Evolutionary conservation across 2,113 vertebrate species (phyloP), one percentile per base, ranked within the genome.

Genomic region (Triplophysa siluroides): DNA sequence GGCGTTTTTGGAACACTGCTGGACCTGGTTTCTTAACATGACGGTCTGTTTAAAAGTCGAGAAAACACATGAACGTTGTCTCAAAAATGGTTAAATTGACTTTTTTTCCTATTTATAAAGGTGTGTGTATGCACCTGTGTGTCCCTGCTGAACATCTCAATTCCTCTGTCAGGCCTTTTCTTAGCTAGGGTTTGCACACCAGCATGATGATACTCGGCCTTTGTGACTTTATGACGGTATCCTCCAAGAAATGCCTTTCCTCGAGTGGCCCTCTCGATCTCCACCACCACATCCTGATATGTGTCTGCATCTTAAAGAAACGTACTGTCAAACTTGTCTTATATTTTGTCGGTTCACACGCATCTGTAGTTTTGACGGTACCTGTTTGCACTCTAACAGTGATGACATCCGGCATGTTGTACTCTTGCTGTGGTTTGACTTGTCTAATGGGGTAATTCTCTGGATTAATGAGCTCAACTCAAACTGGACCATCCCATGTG

Each of bases 241-340:
- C 98, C 97, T 61, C 97, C 98, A 83, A 98, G 89, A 88, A 96
- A 98, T 9, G 93, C 87, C 70, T 98, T 99, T 60, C 81, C 84
- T 81, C 88, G 93, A 21, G 85, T 86, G 76, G 90, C 83, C 66
- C 92, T 94, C 89, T 95, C 90, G 9, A 97, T 93, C 88, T 95
- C 93, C 78, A 97, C 93, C 86, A 88, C 77, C 82, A 96, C 84
- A 26, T 95, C 90, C 86, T 91, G 88, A 79, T 89, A 92, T 1
- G 73, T 52, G 56, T 84, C 95, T 96, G 72, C 14, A 78, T 84
- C 83, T 86, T 77, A 8, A 13, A 78, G 23, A 14, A 6, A 73
- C 14, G 23, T 11, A 58, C 8, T 58, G 45, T 6, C n/a, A 13
- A 18, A 52, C 16, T 50, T 50, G 13, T 52, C 16, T 16, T 18